Conservation (phyloP, 2,797 vertebrate species). For the Balearica regulorum region DNA sequence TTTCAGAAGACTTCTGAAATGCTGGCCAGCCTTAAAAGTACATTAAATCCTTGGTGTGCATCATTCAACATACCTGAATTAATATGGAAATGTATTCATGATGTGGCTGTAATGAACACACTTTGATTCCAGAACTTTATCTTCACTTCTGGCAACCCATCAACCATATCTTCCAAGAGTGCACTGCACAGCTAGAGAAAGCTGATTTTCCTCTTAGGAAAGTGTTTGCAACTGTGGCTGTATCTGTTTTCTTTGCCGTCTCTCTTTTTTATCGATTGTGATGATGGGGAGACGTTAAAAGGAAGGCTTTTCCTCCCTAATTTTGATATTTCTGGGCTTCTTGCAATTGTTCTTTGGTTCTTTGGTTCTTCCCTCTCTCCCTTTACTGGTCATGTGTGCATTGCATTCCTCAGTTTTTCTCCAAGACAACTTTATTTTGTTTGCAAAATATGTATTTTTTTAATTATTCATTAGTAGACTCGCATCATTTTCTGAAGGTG, state of each 20-base stretch:
- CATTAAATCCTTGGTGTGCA: not conserved
- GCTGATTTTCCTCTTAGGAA: not conserved
- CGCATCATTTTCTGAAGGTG: not conserved
- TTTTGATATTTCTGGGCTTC: not conserved
- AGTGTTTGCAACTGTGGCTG: not conserved
- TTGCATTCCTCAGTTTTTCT: not conserved
- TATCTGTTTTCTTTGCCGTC: not conserved
- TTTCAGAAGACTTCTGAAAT: slow-evolving; percentile 25
- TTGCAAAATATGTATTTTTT: not conserved
- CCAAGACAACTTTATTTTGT: not conserved
- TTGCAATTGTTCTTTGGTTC: not conserved
- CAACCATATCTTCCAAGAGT: not conserved
- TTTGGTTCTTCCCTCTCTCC: not conserved
- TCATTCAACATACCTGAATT: slow-evolving; percentile 16
- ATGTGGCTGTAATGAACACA: not conserved
- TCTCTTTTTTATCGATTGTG: not conserved
- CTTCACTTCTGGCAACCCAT: slow-evolving; percentile 18
- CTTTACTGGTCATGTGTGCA: not conserved
- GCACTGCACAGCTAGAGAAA: not conserved
- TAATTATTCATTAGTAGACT: not conserved
- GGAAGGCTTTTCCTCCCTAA: not conserved
- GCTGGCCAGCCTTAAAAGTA: slow-evolving; percentile 9
- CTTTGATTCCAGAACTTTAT: slow-evolving; percentile 20
- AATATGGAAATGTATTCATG: slow-evolving; percentile 18
- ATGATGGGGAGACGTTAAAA: not conserved